These are phyloP conservation scores for Parasteatoda tepidariorum DNA, from an alignment of 1,140 invertebrate species.

Conservation along the genomic window DNA sequence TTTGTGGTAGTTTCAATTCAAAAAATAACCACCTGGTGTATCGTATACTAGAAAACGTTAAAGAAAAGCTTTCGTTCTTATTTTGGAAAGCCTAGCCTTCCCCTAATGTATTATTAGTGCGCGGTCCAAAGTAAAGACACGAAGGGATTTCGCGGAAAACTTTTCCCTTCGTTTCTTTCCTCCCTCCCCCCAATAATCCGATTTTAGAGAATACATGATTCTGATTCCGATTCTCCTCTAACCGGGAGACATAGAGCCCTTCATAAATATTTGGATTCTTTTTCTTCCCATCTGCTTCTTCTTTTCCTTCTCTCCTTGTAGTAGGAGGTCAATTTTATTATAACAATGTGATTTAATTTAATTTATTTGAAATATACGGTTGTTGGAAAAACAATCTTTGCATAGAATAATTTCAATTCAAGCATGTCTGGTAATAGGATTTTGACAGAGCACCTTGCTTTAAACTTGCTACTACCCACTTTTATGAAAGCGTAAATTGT, in stretches of 20 bases:
- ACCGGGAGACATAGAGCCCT: neutral
- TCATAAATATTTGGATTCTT: neutral
- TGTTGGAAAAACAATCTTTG: no score
- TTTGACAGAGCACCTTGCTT: no score
- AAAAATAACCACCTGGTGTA: neutral
- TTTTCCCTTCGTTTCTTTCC: neutral
- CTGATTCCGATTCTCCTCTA: neutral
- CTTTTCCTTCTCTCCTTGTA: no score
- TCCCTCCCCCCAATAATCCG: neutral
- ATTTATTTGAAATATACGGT: no score
- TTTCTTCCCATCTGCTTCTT: no score
- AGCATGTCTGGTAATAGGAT: no score
- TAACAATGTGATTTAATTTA: no score
- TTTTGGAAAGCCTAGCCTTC: neutral
- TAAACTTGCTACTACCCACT: no score
- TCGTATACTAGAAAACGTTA: neutral
- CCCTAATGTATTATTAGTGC: neutral
- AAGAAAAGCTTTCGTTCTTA: neutral
- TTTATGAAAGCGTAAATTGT: no score
- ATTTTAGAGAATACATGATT: neutral
- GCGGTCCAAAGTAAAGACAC: neutral
- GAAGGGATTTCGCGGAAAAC: neutral
- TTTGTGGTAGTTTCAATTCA: neutral
- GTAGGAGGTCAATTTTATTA: no score
- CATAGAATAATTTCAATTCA: no score